Conservation (phyloP, 2,797 vertebrate genomes). For the Enteromius argenteus region DNA sequence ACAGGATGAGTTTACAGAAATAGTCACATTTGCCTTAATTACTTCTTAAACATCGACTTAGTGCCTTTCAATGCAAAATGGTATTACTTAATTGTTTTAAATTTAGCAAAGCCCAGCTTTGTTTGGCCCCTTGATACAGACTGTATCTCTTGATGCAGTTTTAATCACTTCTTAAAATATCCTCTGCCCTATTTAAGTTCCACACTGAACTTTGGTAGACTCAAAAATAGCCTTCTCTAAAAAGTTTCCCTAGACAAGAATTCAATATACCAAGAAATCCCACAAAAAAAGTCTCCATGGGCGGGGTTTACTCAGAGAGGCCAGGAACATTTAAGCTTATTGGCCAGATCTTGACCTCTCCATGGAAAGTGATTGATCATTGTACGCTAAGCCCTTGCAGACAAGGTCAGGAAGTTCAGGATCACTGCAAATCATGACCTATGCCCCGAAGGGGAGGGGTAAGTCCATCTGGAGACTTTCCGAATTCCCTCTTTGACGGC, state of each 20-base stretch:
- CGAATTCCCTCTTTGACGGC: neutral
- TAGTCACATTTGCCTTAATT: neutral
- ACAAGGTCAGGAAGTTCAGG: conserved; percentile 11
- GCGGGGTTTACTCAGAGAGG: neutral
- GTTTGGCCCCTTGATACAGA: neutral
- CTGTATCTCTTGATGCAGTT: neutral
- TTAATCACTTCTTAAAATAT: conserved; percentile 6
- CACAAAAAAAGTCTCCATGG: neutral
- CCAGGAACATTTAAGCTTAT: conserved; percentile 10
- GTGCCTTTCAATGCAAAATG: neutral
- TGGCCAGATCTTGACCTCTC: conserved; percentile 26
- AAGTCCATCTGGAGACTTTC: neutral
- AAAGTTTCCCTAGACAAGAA: neutral
- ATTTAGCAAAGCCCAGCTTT: neutral
- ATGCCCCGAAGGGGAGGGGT: neutral
- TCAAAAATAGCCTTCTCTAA: neutral
- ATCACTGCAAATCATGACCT: neutral
- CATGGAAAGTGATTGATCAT: conserved; percentile 7
- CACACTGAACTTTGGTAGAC: neutral
- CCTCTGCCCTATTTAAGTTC: neutral
- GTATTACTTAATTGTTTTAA: neutral
- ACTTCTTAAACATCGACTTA: neutral
- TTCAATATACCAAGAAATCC: neutral
- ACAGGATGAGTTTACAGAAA: neutral
- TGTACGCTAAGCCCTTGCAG: conserved; percentile 4